These are phyloP conservation scores for Hydropsyche tenuis DNA, from an alignment of 1,140 invertebrate species.

Conservation along the genomic window DNA sequence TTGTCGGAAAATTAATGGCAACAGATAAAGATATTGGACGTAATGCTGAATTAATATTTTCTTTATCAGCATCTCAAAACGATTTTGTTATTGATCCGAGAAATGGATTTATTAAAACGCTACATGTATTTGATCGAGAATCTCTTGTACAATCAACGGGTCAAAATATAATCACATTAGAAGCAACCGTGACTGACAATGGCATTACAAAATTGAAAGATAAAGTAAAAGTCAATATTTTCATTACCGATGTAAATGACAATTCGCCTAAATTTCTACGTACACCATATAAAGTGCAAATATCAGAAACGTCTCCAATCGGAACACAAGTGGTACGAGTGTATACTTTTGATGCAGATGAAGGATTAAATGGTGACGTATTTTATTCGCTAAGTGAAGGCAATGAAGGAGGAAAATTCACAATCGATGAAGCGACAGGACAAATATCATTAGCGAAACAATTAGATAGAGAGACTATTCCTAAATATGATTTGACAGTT, in stretches of 20 bases:
- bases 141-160: slow-evolving; percentile 77
- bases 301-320: slow-evolving; percentile 80
- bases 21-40: slow-evolving; percentile 88
- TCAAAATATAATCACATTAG: slow-evolving; percentile 78
- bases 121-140: slow-evolving; percentile 87
- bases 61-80: slow-evolving; percentile 75
- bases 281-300: slow-evolving; percentile 81
- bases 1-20: slow-evolving; percentile 88
- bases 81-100: slow-evolving; percentile 89
- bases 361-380: slow-evolving; percentile 89
- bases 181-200: slow-evolving; percentile 88
- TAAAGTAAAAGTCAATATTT: slow-evolving; percentile 88
- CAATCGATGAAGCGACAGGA: slow-evolving; percentile 86
- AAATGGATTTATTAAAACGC: slow-evolving; percentile 90
- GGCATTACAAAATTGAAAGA: slow-evolving; percentile 80
- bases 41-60: slow-evolving; percentile 91
- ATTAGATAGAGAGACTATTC: slow-evolving; percentile 86
- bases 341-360: slow-evolving; percentile 86
- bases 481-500: slow-evolving; percentile 80
- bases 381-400: slow-evolving; percentile 83
- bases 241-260: slow-evolving; percentile 91
- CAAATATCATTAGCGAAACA: slow-evolving; percentile 78
- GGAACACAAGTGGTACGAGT: slow-evolving; percentile 84
- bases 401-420: slow-evolving; percentile 81
- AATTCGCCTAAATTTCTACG: slow-evolving; percentile 86